phyloP scores from a whole-genome alignment of 2,797 vertebrate genomes.

The Chloroceryle inda region DNA sequence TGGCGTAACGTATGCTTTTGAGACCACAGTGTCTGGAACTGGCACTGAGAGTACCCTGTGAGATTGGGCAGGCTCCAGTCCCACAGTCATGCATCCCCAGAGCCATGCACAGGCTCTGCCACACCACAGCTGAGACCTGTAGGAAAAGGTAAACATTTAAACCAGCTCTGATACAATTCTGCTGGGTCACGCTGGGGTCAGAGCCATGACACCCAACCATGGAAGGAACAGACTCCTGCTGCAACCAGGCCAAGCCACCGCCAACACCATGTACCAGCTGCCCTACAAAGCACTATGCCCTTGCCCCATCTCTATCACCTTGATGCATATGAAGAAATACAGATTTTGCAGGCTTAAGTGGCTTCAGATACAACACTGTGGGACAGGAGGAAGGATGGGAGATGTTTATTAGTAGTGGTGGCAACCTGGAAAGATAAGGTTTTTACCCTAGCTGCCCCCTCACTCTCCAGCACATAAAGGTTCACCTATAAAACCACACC shows the following conservation, averaged over 20 bases:
- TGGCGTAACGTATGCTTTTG: background rate
- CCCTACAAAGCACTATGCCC: background rate
- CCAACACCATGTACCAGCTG: background rate
- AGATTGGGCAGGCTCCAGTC: background rate
- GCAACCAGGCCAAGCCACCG: too few relatives aligned
- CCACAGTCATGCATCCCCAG: background rate
- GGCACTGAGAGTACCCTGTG: background rate
- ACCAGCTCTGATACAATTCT: background rate
- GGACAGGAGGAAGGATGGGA: background rate
- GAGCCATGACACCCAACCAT: rapidly evolving
- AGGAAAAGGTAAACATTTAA: background rate
- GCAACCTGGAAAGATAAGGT: background rate
- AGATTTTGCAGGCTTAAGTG: background rate
- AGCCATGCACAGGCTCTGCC: background rate
- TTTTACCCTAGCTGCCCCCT: background rate
- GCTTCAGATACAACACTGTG: background rate
- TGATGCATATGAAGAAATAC: background rate
- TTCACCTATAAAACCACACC: background rate
- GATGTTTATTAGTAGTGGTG: background rate
- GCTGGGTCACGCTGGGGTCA: background rate
- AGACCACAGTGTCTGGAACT: background rate
- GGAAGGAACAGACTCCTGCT: background rate
- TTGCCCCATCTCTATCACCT: background rate
- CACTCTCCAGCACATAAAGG: background rate
- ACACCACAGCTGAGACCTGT: background rate